Evolutionary conservation across 2,888 invertebrate species (phyloP), one percentile per base, ranked within the genome.

Genomic region (Microctonus hyperodae): DNA sequence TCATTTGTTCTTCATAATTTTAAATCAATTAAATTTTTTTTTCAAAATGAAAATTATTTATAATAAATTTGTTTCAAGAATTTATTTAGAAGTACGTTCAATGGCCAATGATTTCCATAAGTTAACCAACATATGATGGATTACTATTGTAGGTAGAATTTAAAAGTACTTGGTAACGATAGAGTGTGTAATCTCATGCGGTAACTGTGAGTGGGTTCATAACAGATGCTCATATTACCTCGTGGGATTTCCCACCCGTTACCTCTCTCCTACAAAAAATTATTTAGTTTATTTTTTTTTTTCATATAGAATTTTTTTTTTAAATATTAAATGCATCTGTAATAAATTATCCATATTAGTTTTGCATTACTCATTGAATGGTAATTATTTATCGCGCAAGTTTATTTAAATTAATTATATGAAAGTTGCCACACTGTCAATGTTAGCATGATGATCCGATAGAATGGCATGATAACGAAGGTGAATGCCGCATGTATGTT

Each of bases 131-230:
- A 33, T n/a, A 25, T 51, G n/a, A 16, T 16, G 44, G 44, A 44
- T 44, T 44, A 7, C 33, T 5, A 16, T 55, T 20, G 33, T 55
- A 48, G 48, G 22, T 44, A 16, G 48, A 70, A 69, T 68, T n/a
- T 67, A 69, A 69, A 64, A 65, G 67, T 70, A 72, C 70, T 75
- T 79, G 85, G 85, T 84, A 81, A 74, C 79, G 84, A 73, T 68
- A 66, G 78, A 75, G 83, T 84, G 90, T 90, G 89, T 92, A 96
- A 96, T 96, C 96, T 96, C 96, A 96, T 94, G 92, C 93, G 94
- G 96, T 96, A 96, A 96, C 94, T 94, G 94, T 95, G 96, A 94
- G 95, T 89, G 81, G 70, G 72, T 76, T 76, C 72, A 77, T 78
- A 79, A 75, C 74, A 76, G 75, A 74, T 79, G 88, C 92, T 92